A percentile compares a stretch with the other conserved stretches of the same genome.
Conservation (phyloP, 2,888 invertebrate species). For the Agrypnus murinus region DNA sequence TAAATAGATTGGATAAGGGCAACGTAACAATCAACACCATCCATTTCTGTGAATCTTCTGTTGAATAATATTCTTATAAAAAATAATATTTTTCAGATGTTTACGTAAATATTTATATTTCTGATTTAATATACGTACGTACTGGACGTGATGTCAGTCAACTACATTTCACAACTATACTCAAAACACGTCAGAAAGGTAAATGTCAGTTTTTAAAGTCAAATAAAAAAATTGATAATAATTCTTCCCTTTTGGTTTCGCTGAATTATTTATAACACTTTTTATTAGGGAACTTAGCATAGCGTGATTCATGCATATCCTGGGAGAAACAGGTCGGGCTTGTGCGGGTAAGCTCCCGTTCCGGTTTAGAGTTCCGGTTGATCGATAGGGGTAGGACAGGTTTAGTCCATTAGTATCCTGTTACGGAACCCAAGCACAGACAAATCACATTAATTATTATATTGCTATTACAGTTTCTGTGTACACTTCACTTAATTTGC, state of each 20-base stretch:
- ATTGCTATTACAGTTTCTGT: constrained; percentile 21
- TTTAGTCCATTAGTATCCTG: constrained; percentile 48
- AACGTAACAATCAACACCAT: no score
- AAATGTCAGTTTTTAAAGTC: no score
- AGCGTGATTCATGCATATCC: constrained; percentile 34
- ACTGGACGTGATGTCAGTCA: no score
- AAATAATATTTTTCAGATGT: no score
- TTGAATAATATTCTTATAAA: no score
- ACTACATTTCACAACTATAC: no score
- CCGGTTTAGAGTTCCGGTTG: constrained; percentile 45
- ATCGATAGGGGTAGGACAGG: constrained; percentile 49
- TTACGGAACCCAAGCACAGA: constrained; percentile 41
- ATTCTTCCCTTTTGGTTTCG: background rate
- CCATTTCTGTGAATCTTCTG: no score
- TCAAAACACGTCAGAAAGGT: no score
- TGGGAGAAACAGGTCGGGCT: constrained; percentile 37
- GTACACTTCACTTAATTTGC: constrained; percentile 16
- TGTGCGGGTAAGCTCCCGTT: constrained; percentile 35
- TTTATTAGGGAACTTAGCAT: constrained; percentile 30
- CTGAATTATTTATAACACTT: constrained; percentile 30
- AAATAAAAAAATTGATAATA: no score
- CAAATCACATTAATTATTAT: constrained; percentile 46
- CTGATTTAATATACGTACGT: no score
- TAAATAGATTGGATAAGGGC: no score
- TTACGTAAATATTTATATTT: no score